A percentile compares a stretch with the other conserved stretches of the same genome.
Evolutionary conservation across 1,140 invertebrate genomes (phyloP).

Genomic region (Berghia stephanieae): DNA sequence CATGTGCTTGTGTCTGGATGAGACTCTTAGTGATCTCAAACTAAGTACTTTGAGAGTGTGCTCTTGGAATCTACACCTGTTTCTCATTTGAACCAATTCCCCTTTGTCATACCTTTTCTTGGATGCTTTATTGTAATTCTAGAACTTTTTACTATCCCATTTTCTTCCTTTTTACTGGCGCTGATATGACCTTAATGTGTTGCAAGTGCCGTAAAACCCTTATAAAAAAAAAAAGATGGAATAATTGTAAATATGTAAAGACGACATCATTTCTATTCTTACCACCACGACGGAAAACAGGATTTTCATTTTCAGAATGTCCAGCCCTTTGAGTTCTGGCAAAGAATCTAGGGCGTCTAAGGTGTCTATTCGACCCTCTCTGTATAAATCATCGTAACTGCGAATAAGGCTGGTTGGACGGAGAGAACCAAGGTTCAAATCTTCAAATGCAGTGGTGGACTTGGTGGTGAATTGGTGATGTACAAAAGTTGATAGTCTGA

Average conservation of each 20-base stretch:
- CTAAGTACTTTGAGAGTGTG: too few species aligned
- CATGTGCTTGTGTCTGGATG: too few species aligned
- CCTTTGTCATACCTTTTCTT: too few species aligned
- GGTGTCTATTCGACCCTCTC: conserved; percentile 79
- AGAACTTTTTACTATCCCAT: too few species aligned
- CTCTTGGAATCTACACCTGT: too few species aligned
- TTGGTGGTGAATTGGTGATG: conserved; percentile 57
- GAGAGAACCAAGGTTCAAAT: conserved; percentile 58
- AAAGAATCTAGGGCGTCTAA: conserved; percentile 84
- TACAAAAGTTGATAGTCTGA: conserved; percentile 64
- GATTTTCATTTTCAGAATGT: conserved; percentile 91
- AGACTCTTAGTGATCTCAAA: too few species aligned
- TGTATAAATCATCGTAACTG: conserved; percentile 84
- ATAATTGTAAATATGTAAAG: background rate
- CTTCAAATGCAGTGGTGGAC: conserved; percentile 58
- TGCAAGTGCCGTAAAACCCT: too few species aligned
- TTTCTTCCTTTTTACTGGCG: too few species aligned
- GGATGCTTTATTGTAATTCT: too few species aligned
- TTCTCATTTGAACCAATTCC: too few species aligned
- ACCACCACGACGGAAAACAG: conserved; percentile 94
- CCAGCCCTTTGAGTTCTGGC: conserved; percentile 79
- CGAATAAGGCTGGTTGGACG: conserved; percentile 73
- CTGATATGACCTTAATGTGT: too few species aligned
- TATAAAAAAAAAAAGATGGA: background rate
- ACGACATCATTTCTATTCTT: conserved; percentile 68